These are phyloP conservation scores for Pseudolycoriella hygida DNA, from an alignment of 2,888 invertebrate genomes.

Conservation along the genomic window DNA sequence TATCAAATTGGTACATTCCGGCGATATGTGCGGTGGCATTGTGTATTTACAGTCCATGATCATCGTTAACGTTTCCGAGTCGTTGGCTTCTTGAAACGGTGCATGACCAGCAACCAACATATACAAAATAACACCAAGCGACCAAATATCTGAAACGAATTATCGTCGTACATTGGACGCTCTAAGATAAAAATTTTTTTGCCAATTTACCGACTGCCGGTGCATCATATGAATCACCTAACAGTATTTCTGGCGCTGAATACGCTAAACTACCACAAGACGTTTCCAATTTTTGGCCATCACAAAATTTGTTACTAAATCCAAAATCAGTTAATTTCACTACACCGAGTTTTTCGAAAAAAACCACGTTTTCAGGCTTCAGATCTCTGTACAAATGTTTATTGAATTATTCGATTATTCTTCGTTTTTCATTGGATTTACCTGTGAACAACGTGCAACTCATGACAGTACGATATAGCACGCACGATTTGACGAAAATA, in stretches of 20 bases:
- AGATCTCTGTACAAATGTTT: conserved; percentile 48
- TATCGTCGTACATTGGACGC: not conserved
- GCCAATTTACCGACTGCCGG: conserved; percentile 72
- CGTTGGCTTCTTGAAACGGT: conserved; percentile 98
- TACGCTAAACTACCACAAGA: conserved; percentile 98
- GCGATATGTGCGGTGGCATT: conserved; percentile 74
- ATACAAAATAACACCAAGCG: conserved; percentile 92
- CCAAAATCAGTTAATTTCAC: conserved; percentile 99
- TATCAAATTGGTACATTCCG: conserved; percentile 77
- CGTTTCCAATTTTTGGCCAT: conserved; percentile 92
- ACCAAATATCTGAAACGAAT: conserved; percentile 78
- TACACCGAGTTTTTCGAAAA: conserved; percentile 90
- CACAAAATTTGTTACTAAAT: conserved; percentile 87
- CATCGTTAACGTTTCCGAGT: conserved; percentile 97
- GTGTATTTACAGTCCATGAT: conserved; percentile 99
- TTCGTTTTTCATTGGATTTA: conserved; percentile 11
- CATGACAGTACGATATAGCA: conserved; percentile 96
- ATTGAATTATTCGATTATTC: conserved; percentile 1
- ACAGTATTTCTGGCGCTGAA: conserved; percentile 95
- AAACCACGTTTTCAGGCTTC: conserved; percentile 98
- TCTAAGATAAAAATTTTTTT: not conserved
- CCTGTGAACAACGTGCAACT: conserved; percentile 48
- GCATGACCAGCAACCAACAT: conserved; percentile 97
- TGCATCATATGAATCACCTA: conserved; percentile 97
- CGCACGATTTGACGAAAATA: conserved; percentile 95